A percentile compares a stretch with the other conserved stretches of the same genome.
Conservation (phyloP, 2,113 vertebrate species). For the Pterocles gutturalis region DNA sequence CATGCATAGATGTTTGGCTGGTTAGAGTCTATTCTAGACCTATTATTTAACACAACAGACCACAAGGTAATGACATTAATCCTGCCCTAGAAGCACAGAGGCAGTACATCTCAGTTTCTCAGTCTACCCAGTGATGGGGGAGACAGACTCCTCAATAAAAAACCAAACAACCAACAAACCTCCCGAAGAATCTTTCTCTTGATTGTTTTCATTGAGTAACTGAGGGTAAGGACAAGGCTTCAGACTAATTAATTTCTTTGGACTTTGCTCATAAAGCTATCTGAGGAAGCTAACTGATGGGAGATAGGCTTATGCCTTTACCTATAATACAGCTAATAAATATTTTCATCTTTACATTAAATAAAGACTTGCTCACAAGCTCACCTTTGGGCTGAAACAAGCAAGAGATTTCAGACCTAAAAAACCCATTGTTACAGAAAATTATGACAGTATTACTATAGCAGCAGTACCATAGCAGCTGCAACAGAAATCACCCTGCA, state of each 20-base stretch:
- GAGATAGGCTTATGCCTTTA: background rate
- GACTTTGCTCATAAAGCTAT: background rate
- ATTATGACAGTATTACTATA: background rate
- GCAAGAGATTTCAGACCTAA: background rate
- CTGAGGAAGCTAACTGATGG: background rate
- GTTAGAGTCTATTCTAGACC: background rate
- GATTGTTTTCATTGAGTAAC: background rate
- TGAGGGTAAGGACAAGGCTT: background rate
- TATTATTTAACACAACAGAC: background rate
- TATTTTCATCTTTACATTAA: background rate
- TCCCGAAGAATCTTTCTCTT: background rate
- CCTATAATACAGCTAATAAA: background rate
- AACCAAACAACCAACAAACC: no score
- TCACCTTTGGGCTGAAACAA: background rate
- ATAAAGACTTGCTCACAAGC: background rate
- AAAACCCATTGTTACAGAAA: background rate
- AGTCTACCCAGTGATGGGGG: background rate
- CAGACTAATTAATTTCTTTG: background rate
- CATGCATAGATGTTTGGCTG: background rate
- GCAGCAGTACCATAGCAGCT: background rate
- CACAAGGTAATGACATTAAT: background rate
- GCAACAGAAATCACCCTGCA: background rate
- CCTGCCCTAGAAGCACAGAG: background rate
- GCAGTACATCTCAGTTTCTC: background rate
- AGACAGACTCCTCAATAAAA: background rate